Conservation (phyloP, 2,797 vertebrate genomes). For the Tenualosa ilisha region DNA sequence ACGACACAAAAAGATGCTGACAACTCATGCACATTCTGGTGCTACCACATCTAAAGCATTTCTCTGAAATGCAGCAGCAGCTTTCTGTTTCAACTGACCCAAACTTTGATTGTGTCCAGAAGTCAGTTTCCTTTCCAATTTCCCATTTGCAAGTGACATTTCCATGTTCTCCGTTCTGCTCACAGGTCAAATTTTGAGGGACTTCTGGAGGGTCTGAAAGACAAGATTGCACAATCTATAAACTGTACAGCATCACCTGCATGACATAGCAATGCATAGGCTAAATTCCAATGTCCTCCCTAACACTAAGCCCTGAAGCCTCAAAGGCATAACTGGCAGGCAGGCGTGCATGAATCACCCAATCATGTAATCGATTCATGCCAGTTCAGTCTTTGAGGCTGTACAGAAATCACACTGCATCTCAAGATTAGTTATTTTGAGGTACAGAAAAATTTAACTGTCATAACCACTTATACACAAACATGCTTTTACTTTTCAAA, state of each 20-base stretch:
- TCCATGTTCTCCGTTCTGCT: conserved; percentile 67
- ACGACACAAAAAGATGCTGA: background rate
- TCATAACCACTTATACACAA: background rate
- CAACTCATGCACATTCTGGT: background rate
- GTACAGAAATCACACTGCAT: background rate
- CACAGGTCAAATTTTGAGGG: conserved; percentile 80
- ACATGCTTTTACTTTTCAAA: background rate
- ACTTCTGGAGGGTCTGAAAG: conserved; percentile 78
- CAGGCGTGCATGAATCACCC: too few relatives aligned
- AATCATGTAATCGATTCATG: too few relatives aligned
- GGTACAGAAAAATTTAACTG: background rate
- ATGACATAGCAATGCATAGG: background rate
- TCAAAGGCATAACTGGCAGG: too few relatives aligned
- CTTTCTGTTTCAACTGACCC: conserved; percentile 68
- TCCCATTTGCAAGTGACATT: conserved; percentile 79
- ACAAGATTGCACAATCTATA: background rate
- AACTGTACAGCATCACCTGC: background rate
- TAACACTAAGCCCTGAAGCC: too few relatives aligned
- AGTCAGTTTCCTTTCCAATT: conserved; percentile 69
- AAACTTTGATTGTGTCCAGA: conserved; percentile 61
- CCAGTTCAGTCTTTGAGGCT: background rate
- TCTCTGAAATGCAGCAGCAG: background rate
- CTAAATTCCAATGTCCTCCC: too few relatives aligned
- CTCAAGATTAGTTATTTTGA: background rate
- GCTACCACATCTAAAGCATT: background rate